phyloP scores from a whole-genome alignment of 2,797 vertebrate genomes.

The Hoplostethus mediterraneus region DNA sequence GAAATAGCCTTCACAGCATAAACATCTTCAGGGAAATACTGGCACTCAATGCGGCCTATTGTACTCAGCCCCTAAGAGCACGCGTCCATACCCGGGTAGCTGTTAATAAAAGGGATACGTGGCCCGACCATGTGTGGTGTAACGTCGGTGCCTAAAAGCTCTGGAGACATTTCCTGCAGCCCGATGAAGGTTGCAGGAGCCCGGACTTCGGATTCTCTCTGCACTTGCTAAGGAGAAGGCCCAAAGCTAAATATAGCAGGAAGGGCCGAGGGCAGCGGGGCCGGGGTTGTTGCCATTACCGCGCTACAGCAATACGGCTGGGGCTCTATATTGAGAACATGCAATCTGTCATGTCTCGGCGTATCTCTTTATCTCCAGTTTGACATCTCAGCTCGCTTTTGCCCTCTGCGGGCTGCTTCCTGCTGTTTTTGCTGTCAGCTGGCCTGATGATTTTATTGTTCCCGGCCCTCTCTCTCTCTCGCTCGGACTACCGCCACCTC shows the following conservation, averaged over 20 bases:
- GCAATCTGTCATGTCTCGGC: constrained; percentile 79
- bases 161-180: neutral
- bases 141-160: constrained; percentile 35
- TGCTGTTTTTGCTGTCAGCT: constrained; percentile 71
- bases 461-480: constrained; percentile 39
- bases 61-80: constrained; percentile 62
- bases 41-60: constrained; percentile 66
- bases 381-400: constrained; percentile 77
- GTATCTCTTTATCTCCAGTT: constrained; percentile 78
- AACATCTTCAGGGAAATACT: constrained; percentile 75
- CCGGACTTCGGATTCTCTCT: constrained; percentile 56
- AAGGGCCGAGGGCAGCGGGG: constrained; percentile 40
- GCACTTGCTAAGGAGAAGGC: constrained; percentile 56
- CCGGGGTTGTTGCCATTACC: constrained; percentile 61
- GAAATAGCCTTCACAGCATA: constrained; percentile 74
- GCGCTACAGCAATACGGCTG: constrained; percentile 62
- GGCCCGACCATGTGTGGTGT: constrained; percentile 14
- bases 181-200: constrained; percentile 22
- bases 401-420: constrained; percentile 76
- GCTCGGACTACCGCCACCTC: constrained; percentile 75
- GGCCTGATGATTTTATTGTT: constrained; percentile 74
- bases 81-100: constrained; percentile 49
- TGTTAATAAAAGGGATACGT: constrained; percentile 50
- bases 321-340: constrained; percentile 81
- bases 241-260: constrained; percentile 76